Conservation (phyloP, 2,888 invertebrate genomes). For the Calephelis perditalis region DNA sequence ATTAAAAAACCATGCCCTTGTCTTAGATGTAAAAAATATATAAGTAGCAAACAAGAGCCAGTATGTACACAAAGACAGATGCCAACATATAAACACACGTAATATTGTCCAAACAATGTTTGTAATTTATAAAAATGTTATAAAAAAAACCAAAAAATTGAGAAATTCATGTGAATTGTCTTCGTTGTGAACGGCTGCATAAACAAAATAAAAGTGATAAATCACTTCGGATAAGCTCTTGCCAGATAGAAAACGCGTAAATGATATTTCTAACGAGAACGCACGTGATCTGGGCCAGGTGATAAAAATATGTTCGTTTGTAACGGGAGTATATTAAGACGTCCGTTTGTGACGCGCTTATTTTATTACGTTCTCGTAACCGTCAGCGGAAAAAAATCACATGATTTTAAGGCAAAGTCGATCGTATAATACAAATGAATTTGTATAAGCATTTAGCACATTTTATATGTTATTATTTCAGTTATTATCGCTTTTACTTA, state of each 20-base stretch:
- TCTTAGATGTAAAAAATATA: no score
- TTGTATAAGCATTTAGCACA: conserved; percentile 1
- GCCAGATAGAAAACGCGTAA: conserved; percentile 16
- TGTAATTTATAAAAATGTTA: no score
- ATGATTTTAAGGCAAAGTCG: conserved; percentile 36
- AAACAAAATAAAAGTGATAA: neutral
- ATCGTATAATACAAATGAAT: neutral
- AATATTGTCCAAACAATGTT: no score
- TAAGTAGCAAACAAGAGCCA: no score
- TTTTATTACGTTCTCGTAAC: conserved; percentile 24
- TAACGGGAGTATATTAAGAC: conserved; percentile 21
- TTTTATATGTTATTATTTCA: conserved; percentile 6
- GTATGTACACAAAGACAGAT: no score
- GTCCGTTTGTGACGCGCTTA: conserved; percentile 20
- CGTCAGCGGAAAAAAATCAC: conserved; percentile 34
- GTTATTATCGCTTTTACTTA: neutral
- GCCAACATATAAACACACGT: no score
- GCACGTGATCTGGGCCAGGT: conserved; percentile 31
- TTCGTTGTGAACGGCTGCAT: neutral
- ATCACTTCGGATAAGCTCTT: conserved; percentile 2
- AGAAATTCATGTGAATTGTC: neutral
- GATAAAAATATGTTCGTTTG: conserved; percentile 32
- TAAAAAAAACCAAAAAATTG: neutral
- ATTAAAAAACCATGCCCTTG: no score
- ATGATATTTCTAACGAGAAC: conserved; percentile 18